Base-by-base conservation (phyloP, 2,888 invertebrate species). In the Aethes cnicana region DNA sequence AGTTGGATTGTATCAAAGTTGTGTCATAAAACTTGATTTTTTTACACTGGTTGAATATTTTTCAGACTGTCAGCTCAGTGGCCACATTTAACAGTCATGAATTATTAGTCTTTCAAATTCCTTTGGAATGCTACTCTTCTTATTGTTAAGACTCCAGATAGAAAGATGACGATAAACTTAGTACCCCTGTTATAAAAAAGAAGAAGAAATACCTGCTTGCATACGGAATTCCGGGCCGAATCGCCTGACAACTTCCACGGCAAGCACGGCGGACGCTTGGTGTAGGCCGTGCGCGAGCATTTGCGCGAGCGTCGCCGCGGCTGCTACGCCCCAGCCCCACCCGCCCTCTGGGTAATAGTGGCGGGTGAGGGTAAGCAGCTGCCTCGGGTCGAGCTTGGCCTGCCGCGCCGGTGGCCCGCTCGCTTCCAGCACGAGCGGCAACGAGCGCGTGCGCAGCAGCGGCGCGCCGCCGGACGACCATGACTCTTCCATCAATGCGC, bases 271-370 rank as follows among this genome's bases (percentile, higher is more conserved):
- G 20, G 91, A 86, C n/a, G 93, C 92, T 28, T 93, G 91, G 61
- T 95, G 94, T 60, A 95, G 82, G 0, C 96, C 96, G 67, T 95
- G 94, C 12, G 94, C 92, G 23, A 96, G 81, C 21, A 95, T 85
- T 76, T 96, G 95, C 25, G 93, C 94, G 16, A 94, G 78, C 14
- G 95, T 91, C 11, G 94, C 94, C 17, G 93, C 94, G 11, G 91
- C 87, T 1, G 95, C 91, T 43, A 96, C 93, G 44, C 95, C 92
- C 95, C 95, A 96, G 4, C 96, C 96, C 96, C 96, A 96, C 0
- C 95, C 96, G 4, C 95, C 95, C 81, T 96, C 96, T 21, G 96
- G 96, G 80, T 96, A 96, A 82, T 96, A 96, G 72, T 96, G 95
- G 66, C 95, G 94, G 60, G 94, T 93, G 60, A 94, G 89, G 5